A percentile compares a stretch with the other conserved stretches of the same genome.
Evolutionary conservation across 2,888 invertebrate species (phyloP).

Genomic region (Isoperla grammatica): DNA sequence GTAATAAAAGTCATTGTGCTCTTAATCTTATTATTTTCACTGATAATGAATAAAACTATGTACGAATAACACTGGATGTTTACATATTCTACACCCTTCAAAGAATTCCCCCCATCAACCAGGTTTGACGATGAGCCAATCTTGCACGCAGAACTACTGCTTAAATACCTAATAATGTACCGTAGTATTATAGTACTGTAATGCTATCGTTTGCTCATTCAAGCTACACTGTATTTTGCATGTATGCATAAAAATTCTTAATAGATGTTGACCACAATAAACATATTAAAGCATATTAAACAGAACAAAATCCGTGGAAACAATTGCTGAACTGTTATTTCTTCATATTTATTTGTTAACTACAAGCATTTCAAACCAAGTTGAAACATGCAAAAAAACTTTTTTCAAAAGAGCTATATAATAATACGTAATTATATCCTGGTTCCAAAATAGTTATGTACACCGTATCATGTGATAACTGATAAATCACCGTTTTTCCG

Average conservation of each 20-base stretch:
- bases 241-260: neutral
- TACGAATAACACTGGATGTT: conserved; percentile 23
- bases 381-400: conserved; percentile 31
- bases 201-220: conserved; percentile 12
- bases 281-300: no score
- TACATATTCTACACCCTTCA: neutral
- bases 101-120: conserved; percentile 8
- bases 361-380: conserved; percentile 31
- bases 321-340: conserved; percentile 5
- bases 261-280: conserved; percentile 8
- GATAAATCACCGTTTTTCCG: conserved; percentile 23
- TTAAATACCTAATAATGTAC: conserved; percentile 8
- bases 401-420: conserved; percentile 28
- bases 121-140: conserved; percentile 21
- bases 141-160: conserved; percentile 18
- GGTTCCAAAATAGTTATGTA: conserved; percentile 31
- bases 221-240: neutral
- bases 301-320: no score
- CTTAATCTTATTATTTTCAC: neutral
- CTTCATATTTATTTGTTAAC: conserved; percentile 27
- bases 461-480: conserved; percentile 29
- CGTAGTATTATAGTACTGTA: neutral
- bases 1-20: conserved; percentile 24
- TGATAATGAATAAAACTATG: conserved; percentile 11
- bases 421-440: conserved; percentile 18